A percentile compares a stretch with the other conserved stretches of the same genome.
Conservation (phyloP, 2,888 invertebrate species). For the Folsomia manolachei region DNA sequence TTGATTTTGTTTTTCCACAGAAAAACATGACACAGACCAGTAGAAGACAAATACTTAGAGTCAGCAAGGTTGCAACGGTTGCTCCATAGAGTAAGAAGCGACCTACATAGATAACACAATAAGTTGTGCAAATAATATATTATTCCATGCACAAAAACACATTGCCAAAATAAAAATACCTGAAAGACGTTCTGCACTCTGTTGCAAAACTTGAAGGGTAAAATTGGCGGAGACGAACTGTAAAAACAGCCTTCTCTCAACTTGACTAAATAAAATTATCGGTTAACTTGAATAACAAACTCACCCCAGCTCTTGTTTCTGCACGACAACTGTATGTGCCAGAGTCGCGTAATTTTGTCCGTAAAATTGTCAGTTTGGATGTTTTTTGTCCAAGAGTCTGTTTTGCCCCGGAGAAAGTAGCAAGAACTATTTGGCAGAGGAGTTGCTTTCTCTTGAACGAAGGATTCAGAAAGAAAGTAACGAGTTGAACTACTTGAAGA, state of each 20-base stretch:
- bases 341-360: slow-evolving; percentile 71
- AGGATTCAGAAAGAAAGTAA: slow-evolving; percentile 37
- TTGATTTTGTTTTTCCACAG: slow-evolving; percentile 59
- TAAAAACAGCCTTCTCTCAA: no score
- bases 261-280: no score
- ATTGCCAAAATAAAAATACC: slow-evolving; percentile 26
- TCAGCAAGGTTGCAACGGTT: slow-evolving; percentile 67
- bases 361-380: slow-evolving; percentile 70
- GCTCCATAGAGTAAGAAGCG: slow-evolving; percentile 60
- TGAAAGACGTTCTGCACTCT: slow-evolving; percentile 54
- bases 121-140: not conserved
- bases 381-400: slow-evolving; percentile 47
- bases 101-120: slow-evolving; percentile 52
- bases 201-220: slow-evolving; percentile 67
- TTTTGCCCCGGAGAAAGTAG: not conserved
- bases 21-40: slow-evolving; percentile 60
- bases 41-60: slow-evolving; percentile 52
- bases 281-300: no score
- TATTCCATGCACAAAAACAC: no score
- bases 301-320: slow-evolving; percentile 77
- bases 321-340: slow-evolving; percentile 74
- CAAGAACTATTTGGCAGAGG: not conserved
- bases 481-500: slow-evolving; percentile 36
- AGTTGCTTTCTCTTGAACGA: slow-evolving; percentile 22
- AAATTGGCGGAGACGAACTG: slow-evolving; percentile 71